phyloP scores from a whole-genome alignment of 2,797 vertebrate genomes.

The Hydrophis major region DNA sequence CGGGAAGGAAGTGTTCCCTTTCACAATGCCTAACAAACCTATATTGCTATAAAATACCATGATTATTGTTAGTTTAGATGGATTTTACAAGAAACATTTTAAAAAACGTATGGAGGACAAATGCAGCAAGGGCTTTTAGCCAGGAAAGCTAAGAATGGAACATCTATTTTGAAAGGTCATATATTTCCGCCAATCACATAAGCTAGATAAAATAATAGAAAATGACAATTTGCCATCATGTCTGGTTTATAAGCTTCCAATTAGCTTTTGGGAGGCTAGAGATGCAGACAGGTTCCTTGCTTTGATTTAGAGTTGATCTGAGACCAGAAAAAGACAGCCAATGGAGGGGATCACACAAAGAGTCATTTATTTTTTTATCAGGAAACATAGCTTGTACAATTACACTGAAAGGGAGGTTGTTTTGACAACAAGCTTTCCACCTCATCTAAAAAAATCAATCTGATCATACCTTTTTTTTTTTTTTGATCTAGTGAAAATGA shows the following conservation, averaged over 20 bases:
- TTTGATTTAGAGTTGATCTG: not conserved
- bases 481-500: not conserved
- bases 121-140: not conserved
- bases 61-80: not conserved
- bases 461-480: not conserved
- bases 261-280: not conserved
- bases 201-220: not conserved
- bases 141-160: constrained; percentile 3
- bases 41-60: not conserved
- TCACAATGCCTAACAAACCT: not conserved
- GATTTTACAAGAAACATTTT: not conserved
- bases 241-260: not conserved
- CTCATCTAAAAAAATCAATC: not conserved
- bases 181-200: not conserved
- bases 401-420: not conserved
- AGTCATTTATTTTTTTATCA: not conserved
- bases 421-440: not conserved
- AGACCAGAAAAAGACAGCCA: not conserved
- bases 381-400: not conserved
- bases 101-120: constrained; percentile 8
- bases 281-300: not conserved
- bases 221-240: not conserved
- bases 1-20: not conserved
- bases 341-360: not conserved
- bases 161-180: not conserved